phyloP scores from a whole-genome alignment of 2,888 invertebrate species.

The Ptycholaimellus sp. region DNA sequence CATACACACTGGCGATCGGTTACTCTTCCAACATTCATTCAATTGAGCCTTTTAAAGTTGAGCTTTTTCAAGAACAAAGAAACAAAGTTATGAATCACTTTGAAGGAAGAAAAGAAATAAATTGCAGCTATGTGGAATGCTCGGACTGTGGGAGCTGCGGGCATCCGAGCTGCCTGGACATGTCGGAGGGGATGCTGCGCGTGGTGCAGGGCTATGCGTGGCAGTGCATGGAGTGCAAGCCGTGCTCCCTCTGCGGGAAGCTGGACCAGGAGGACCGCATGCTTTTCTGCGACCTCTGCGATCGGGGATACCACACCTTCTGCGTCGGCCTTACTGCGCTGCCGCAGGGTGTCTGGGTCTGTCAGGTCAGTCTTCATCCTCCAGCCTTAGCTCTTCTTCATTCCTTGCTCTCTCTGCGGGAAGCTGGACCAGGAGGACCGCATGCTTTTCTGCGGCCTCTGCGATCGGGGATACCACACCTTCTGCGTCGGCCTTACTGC shows the following conservation, averaged over 20 bases:
- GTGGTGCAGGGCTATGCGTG: conserved; percentile 57
- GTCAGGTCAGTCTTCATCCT: no score
- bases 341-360: conserved; percentile 70
- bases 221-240: conserved; percentile 81
- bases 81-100: background rate
- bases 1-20: conserved; percentile 2
- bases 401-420: no score
- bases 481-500: conserved; percentile 58
- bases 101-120: background rate
- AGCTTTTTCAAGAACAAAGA: conserved; percentile 1
- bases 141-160: conserved; percentile 11
- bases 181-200: conserved; percentile 54
- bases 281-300: conserved; percentile 80
- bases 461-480: conserved; percentile 74
- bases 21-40: no score
- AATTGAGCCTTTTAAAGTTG: no score
- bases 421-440: no score
- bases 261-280: conserved; percentile 64
- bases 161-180: conserved; percentile 64
- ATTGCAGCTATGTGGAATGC: conserved; percentile 8
- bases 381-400: no score
- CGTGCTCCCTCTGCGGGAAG: conserved; percentile 56
- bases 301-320: conserved; percentile 71
- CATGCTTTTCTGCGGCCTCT: conserved; percentile 78
- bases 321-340: conserved; percentile 57